Evolutionary conservation across 2,797 vertebrate genomes (phyloP), one percentile per base, ranked within the genome.

Genomic region (Sebastes oblongus): DNA sequence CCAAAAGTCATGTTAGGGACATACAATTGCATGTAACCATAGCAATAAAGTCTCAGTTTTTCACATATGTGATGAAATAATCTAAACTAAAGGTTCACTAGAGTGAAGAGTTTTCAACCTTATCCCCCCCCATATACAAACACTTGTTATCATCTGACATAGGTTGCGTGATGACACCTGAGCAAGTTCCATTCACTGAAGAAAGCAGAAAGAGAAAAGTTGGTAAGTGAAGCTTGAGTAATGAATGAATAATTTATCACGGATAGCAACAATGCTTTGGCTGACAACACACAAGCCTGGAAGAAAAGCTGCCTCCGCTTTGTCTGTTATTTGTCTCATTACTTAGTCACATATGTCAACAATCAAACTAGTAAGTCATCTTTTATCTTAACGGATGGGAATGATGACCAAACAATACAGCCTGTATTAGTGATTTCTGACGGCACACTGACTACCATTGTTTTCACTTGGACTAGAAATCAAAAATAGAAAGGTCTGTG

Each of bases 401-500:
- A 30, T 24, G 13, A 10, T 34, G 3, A 54, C 10, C 36, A 39
- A 39, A 39, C 36, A 75, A 72, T 20, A 39, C 29, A 74, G 46
- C 32, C 65, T 60, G 56, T 34, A 25, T 73, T 65, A 25, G 70
- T 36, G 65, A 68, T 76, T 79, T 81, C 69, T 79, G 50, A 27
- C n/a, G 39, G 71, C 34, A 10, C 8, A 72, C 39, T 56, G 73
- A 72, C 60, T 8, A 64, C 60, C 29, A 61, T 56, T 81, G 81
- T 88, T 87, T 81, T 77, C 87, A 72, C 81, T 79, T 77, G 73
- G 64, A 84, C 70, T 75, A 71, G 72, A 85, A 87, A 85, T 80
- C 76, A 66, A 75, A 89, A 89, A 92, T 89, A 91, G 89, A 89
- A 91, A 83, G 78, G 76, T 81, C 78, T 78, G 67, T 42, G 77